These are phyloP conservation scores for Ceraclea dissimilis DNA, from an alignment of 2,888 invertebrate species.

Conservation along the genomic window DNA sequence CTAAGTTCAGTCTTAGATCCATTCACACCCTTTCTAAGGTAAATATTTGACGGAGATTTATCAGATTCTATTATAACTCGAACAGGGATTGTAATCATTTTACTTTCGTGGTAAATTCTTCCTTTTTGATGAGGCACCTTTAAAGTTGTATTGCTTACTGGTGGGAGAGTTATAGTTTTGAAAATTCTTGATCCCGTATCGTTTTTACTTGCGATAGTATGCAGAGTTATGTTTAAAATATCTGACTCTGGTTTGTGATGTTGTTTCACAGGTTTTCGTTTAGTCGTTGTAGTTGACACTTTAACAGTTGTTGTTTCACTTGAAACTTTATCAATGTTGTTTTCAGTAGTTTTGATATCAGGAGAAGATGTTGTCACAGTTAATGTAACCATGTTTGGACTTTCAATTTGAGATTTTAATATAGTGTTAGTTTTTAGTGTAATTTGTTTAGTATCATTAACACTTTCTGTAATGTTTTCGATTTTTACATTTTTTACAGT, in stretches of 20 bases:
- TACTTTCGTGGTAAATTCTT: conserved; percentile 13
- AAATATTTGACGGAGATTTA: conserved; percentile 10
- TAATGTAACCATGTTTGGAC: conserved; percentile 16
- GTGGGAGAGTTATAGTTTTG: conserved; percentile 10
- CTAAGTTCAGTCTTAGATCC: neutral
- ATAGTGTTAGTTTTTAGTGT: neutral
- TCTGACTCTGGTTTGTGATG: conserved; percentile 17
- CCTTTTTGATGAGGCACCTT: conserved; percentile 10
- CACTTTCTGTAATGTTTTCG: conserved; percentile 27
- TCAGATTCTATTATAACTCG: conserved; percentile 18
- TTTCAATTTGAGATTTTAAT: conserved; percentile 24
- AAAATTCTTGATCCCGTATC: conserved; percentile 18
- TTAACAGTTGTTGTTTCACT: conserved; percentile 24
- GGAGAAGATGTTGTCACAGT: conserved; percentile 25
- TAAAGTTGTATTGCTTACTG: conserved; percentile 7
- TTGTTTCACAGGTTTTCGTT: conserved; percentile 13
- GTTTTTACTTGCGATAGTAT: conserved; percentile 21
- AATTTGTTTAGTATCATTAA: neutral
- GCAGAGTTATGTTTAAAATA: conserved; percentile 16
- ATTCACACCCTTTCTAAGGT: conserved; percentile 5
- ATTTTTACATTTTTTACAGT: conserved; percentile 27
- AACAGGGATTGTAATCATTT: conserved; percentile 23
- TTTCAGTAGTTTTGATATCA: conserved; percentile 19
- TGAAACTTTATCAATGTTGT: conserved; percentile 26
- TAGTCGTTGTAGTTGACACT: conserved; percentile 28